These are phyloP conservation scores for Pimephales promelas DNA, from an alignment of 2,113 vertebrate genomes.

Conservation along the genomic window DNA sequence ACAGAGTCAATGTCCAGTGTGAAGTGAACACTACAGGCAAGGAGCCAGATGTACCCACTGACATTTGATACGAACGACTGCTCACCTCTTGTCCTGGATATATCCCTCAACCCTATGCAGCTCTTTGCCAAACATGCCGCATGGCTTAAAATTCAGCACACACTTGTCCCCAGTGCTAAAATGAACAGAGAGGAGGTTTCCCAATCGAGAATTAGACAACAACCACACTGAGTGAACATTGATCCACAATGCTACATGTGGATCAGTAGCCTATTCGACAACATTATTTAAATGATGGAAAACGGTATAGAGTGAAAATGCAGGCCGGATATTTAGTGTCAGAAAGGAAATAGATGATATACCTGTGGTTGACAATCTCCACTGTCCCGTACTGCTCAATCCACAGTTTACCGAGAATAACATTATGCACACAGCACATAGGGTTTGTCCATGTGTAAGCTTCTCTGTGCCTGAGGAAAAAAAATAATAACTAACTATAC, in stretches of 20 bases:
- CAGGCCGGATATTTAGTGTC: neutral
- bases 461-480: conserved; percentile 83
- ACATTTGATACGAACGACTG: conserved; percentile 34
- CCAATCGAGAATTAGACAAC: conserved; percentile 40
- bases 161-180: conserved; percentile 92
- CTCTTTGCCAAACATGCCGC: conserved; percentile 94
- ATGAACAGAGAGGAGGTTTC: conserved; percentile 23
- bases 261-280: neutral
- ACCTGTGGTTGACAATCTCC: conserved; percentile 97
- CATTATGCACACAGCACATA: conserved; percentile 94
- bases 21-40: conserved; percentile 1
- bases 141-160: conserved; percentile 89
- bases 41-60: conserved; percentile 4
- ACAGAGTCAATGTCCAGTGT: neutral
- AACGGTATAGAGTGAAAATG: neutral
- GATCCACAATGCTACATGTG: neutral
- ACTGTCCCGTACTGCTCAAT: conserved; percentile 93
- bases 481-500: neutral
- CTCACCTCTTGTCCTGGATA: conserved; percentile 93
- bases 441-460: conserved; percentile 96
- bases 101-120: conserved; percentile 93
- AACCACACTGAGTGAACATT: neutral
- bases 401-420: conserved; percentile 96
- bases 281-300: neutral
- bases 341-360: conserved; percentile 25